Base-by-base conservation (phyloP, 2,888 invertebrate genomes). In the Campoletis raptor region DNA sequence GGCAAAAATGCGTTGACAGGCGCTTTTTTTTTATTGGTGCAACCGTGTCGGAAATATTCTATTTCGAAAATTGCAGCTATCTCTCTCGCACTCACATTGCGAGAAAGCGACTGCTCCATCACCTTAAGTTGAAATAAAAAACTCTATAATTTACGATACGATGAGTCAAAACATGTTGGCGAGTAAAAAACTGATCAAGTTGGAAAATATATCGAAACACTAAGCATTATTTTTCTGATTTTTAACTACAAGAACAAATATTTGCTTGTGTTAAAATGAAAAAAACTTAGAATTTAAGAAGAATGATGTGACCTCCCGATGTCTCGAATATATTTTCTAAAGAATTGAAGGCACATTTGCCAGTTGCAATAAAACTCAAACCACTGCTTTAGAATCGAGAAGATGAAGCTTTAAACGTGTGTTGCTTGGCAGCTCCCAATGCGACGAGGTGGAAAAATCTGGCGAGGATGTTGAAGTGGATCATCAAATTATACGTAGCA, bases 401-500 rank as follows among this genome's bases (percentile, higher is more conserved):
- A 70, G 78, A 77, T 82, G 10, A 66, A 83, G 85, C 73, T 85
- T 42, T 84, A 80, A 87, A 73, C 78, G 76, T 85, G 84, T 87
- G 88, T 88, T 89, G 83, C 89, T 88, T 85, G 86, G 88, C 86
- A 92, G 91, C 92, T 90, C 90, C 90, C 88, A 89, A 89, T 87
- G 88, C 86, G 90, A 88, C 89, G 88, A 84, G 87, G 88, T 90
- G 89, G 87, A 89, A 89, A 89, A 90, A 89, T 85, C 85, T 89
- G 89, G 89, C 89, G 90, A 91, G 85, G 93, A 93, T 92, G 92
- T 90, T 91, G 91, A 90, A 90, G 90, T 92, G 92, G 93, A 91
- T 92, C 91, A 90, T 90, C 90, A 91, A 91, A 90, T 92, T 92
- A 88, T 92, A 90, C 90, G 89, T 92, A 90, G 90, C 91, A 86